These are phyloP conservation scores for Channa maculata DNA, from an alignment of 2,113 vertebrate species.

Conservation along the genomic window DNA sequence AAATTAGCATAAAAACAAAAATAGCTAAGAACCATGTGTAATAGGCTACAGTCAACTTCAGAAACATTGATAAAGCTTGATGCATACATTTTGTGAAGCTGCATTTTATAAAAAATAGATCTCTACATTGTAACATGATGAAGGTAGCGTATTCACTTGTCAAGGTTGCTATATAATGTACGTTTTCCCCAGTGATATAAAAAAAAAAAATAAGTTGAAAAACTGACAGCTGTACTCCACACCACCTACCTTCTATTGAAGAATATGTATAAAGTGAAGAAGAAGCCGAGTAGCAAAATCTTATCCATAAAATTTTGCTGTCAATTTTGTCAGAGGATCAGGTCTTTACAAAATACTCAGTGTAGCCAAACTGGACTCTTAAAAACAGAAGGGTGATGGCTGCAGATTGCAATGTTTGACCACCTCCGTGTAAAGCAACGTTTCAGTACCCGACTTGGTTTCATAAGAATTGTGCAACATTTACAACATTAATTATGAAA, in stretches of 20 bases:
- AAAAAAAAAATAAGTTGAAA: constrained; percentile 20
- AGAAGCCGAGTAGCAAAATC: constrained; percentile 6
- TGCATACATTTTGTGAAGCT: constrained; percentile 68
- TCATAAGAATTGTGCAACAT: constrained; percentile 56
- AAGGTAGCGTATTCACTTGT: constrained; percentile 77
- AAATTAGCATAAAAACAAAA: constrained; percentile 79
- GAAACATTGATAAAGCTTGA: constrained; percentile 66
- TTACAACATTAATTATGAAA: constrained; percentile 53
- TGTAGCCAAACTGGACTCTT: background rate
- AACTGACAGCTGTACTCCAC: constrained; percentile 46
- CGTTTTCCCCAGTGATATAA: constrained; percentile 44
- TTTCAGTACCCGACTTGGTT: constrained; percentile 40
- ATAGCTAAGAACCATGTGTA: constrained; percentile 39
- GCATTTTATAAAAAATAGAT: constrained; percentile 83
- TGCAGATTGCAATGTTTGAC: constrained; percentile 14
- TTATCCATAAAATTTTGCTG: constrained; percentile 9
- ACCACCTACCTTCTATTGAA: constrained; percentile 44
- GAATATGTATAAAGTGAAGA: background rate
- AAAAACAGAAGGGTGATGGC: constrained; percentile 2
- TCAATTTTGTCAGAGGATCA: constrained; percentile 8
- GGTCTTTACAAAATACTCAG: constrained; percentile 1
- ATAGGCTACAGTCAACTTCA: constrained; percentile 67
- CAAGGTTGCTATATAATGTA: constrained; percentile 56
- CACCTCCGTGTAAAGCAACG: constrained; percentile 35
- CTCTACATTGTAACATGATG: constrained; percentile 85